Base-by-base conservation (phyloP, 1,140 invertebrate genomes). In the Ladona fulva region DNA sequence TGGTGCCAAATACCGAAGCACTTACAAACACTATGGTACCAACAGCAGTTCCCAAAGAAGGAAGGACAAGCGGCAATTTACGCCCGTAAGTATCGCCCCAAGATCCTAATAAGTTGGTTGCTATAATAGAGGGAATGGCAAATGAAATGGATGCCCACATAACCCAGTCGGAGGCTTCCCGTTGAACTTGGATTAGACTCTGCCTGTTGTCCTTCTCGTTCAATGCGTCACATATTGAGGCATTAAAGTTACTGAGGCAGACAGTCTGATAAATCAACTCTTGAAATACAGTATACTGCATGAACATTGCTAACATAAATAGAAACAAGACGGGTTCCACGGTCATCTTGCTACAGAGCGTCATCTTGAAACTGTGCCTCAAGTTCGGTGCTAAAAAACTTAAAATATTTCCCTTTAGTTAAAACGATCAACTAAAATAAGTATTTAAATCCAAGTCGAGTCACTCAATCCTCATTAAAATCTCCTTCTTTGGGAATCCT, bases 301-400 rank as follows among this genome's bases (percentile, higher is more conserved):
- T 82, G 79, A 85, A 88, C 14, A 83, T 83, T 16, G 84, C 83
- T 42, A 88, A 80, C 84, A 88, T 87, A 81, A 85, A 87, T 12
- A 88, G 79, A 79, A 89, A 85, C 22, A 87, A 79, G 14, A 88
- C 84, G 7, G 87, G 87, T 80, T 89, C 87, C 7, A 89, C 87
- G 0, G 87, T 78, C 29, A 78, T 3, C 1, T 12, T 6, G 14
- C 52, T 66, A 66, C 52, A 66, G 29, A 37, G 29, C 29, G 29
- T 37, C 29, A 37, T 37, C 8, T n/a, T n/a, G n/a, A n/a, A n/a
- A n/a, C 29, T 37, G 29, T 37, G 1, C 29, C n/a, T n/a, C n/a
- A n/a, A n/a, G n/a, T 37, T 37, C 29, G 29, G 1, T 37, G 29
- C 8, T 37, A 37, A 8, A 5, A 37, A 37, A 37, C 8, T 37